Evolutionary conservation across 2,888 invertebrate species (phyloP), one percentile per base, ranked within the genome.

Genomic region (Palloptera scutellata): DNA sequence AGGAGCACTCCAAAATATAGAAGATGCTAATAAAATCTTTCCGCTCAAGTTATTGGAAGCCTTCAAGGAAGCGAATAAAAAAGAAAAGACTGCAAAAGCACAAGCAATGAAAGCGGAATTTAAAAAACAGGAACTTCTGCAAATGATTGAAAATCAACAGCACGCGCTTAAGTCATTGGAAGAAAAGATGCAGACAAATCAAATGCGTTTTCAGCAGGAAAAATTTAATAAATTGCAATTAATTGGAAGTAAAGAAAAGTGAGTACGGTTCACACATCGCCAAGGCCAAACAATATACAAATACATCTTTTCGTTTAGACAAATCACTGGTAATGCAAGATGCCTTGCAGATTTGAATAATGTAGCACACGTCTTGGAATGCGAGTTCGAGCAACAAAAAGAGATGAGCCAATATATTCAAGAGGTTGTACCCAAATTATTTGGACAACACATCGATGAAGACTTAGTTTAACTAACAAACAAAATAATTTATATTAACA

Each of bases 21-120:
- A 75, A 12, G 71, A 73, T 15, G 51, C 71, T 0, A 40, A 66
- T 6, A 72, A 76, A 8, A 67, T 74, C 6, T 30, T 81, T 9
- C 73, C 77, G 0, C 42, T 69, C 0, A 64, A 69, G 2, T 4
- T 71, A 3, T 17, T 80, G 1, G 69, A 65, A 9, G 68, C 73
- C 0, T 70, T 73, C 11, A 74, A 73, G 30, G 73, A 77, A 15
- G 64, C 61, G 4, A 54, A 67, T 1, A 67, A 67, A 52, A 66
- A 67, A 15, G 20, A 70, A 10, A 54, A 65, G 9, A 20, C 65
- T 11, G 20, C 53, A 10, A 60, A 62, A 45, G 62, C 61, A 1
- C 61, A 43, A 3, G 17, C 60, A 1, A 57, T 52, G 1, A 55
- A 53, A 2, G 48, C 64, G 11, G 19, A 69, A 42, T 20, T 40